Base-by-base conservation (phyloP, 2,797 vertebrate species). In the Siniperca scherzeri region DNA sequence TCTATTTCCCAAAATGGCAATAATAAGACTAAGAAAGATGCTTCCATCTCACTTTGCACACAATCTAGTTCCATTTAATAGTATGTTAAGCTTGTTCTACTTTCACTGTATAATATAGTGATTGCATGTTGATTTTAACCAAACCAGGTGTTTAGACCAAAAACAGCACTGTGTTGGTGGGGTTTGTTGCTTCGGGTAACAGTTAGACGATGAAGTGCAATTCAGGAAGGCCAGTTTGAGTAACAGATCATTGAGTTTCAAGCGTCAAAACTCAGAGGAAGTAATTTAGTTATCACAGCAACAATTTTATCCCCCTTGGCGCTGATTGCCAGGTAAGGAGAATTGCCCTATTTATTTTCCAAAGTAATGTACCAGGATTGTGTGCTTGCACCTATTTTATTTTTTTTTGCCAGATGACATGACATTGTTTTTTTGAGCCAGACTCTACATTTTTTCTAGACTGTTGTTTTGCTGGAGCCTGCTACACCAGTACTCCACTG, bases 351-450 rank as follows among this genome's bases (percentile, higher is more conserved):
- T 67, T 44, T 25, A n/a, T 61, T 46, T 55, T 14, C 55, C 5
- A 3, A n/a, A 62, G 50, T 33, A 22, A 69, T 78, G n/a, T 50
- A 57, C n/a, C 19, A 64, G 70, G 42, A 60, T 40, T 42, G 14
- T 68, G 30, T 53, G 25, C 36, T 61, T 33, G 56, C 27, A 68
- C 1, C 1, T 48, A 42, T 60, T 65, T 22, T 10, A 50, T 22
- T 30, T 30, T 30, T 30, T 30, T 30, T 30, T 7, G 40, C 40
- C 40, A 42, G 11, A 42, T 42, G 40, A 42, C 38, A 8, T 40
- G 38, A 40, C 40, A 42, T 42, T 11, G 40, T 12, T 42, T 42
- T 42, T 30, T 7, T 70, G 30, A n/a, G 6, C n/a, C 22, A 46
- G n/a, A 25, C 25, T 40, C 19, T 53, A 38, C 30, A 30, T 48